Conservation (phyloP, 2,113 vertebrate genomes). For the Anolis sagrei region DNA sequence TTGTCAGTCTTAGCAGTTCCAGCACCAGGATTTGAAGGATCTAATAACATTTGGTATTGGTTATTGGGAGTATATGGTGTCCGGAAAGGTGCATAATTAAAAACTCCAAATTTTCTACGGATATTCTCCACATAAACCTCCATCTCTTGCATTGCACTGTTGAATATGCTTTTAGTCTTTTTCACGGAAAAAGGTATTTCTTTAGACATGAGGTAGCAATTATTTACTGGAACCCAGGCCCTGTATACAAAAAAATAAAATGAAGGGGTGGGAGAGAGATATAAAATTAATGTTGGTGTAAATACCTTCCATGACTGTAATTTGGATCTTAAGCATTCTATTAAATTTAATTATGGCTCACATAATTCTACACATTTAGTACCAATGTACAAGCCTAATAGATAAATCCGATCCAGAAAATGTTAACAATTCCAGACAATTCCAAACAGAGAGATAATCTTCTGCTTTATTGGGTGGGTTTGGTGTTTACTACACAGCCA, state of each 20-base stretch:
- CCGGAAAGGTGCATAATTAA: conserved; percentile 97
- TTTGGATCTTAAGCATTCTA: background rate
- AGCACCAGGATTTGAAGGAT: conserved; percentile 89
- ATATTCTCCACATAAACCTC: conserved; percentile 98
- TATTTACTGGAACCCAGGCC: conserved; percentile 99
- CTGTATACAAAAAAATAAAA: conserved; percentile 73
- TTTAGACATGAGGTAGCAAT: conserved; percentile 99
- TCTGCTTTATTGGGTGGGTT: background rate
- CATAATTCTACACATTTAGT: background rate
- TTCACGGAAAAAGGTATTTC: conserved; percentile 99
- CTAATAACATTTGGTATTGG: conserved; percentile 95
- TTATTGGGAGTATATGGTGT: conserved; percentile 97
- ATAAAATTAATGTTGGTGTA: conserved; percentile 31
- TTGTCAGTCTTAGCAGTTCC: conserved; percentile 93
- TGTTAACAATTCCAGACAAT: conserved; percentile 1
- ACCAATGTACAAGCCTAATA: background rate
- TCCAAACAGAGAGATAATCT: background rate
- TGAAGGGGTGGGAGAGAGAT: conserved; percentile 26
- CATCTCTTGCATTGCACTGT: conserved; percentile 99
- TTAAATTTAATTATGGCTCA: background rate
- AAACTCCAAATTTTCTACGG: conserved; percentile 93
- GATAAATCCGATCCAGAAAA: background rate
- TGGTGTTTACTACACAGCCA: background rate
- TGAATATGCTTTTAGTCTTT: conserved; percentile 99
- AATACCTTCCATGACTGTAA: background rate